Evolutionary conservation across 2,797 vertebrate species (phyloP).

Genomic region (Hydrocynus forskahlii): DNA sequence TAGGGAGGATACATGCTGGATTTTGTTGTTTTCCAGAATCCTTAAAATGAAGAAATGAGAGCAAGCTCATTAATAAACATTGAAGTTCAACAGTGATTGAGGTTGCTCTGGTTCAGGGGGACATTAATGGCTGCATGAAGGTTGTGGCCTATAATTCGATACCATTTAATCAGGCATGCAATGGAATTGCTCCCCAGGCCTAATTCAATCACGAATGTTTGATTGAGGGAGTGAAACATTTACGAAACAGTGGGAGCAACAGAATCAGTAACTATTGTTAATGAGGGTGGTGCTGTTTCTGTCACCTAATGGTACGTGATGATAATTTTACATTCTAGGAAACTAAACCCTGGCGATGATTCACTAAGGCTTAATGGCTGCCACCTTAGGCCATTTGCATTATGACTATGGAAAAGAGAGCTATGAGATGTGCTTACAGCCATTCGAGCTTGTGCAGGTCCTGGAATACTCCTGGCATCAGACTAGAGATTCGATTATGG

Average conservation of each 20-base stretch:
- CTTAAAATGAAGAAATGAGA: slow-evolving; percentile 71
- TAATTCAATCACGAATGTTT: slow-evolving; percentile 6
- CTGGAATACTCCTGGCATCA: slow-evolving; percentile 89
- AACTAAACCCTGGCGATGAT: background rate
- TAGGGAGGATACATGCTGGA: slow-evolving; percentile 84
- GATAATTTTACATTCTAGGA: background rate
- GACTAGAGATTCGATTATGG: slow-evolving; percentile 86
- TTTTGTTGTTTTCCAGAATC: slow-evolving; percentile 93
- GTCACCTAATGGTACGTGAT: background rate
- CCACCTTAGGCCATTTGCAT: background rate
- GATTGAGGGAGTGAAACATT: background rate
- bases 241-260: slow-evolving; percentile 23
- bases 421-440: slow-evolving; percentile 81
- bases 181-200: background rate
- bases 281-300: background rate
- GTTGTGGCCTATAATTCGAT: slow-evolving; percentile 24
- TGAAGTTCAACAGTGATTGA: background rate
- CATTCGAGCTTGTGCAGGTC: slow-evolving; percentile 93
- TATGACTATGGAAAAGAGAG: background rate
- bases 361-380: background rate
- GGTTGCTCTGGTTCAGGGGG: background rate
- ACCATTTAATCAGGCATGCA: slow-evolving; percentile 28
- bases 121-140: slow-evolving; percentile 26
- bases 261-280: background rate
- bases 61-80: slow-evolving; percentile 39